Evolutionary conservation across 2,113 vertebrate genomes (phyloP), one percentile per base, ranked within the genome.

Genomic region (Mesocricetus auratus): DNA sequence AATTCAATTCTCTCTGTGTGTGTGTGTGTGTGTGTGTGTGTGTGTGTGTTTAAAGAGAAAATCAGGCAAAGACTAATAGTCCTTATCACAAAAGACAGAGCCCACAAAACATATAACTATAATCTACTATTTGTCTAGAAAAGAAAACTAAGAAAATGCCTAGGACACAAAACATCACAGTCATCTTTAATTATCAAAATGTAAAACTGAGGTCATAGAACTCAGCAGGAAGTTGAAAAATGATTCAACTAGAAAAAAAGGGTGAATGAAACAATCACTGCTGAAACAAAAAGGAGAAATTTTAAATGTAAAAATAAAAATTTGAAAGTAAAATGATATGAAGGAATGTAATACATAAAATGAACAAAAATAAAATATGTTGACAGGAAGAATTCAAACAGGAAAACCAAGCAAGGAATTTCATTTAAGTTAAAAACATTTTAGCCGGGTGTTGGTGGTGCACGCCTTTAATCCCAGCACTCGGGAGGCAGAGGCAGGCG

Each of bases 171-270:
- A 86, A 24, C 36, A 82, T 58, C 53, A 7, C 11, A 94, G 36
- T 62, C 66, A 69, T 69, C 15, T 62, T 58, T 58, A 71, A 71
- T 73, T 66, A 79, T 42, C 56, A 74, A 79, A 92, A 66, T 11
- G 73, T 42, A 95, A 85, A 94, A 74, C 33, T 66, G n/a, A 75
- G 15, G 36, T 53, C 5, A 82, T 3, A 75, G 16, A 47, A 88
- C 13, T 58, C 86, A 88, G 60, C n/a, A 82, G 56, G 87, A 89
- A 75, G 56, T 64, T 88, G 17, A 31, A 87, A 86, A 90, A 75
- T 82, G 29, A 82, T 39, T 53, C 58, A 91, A 45, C 17, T 42
- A 77, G 45, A 95, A 82, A 83, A 47, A 56, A 74, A 7, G 29
- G 29, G 39, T 75, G 39, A 93, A 77, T 66, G 19, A 22, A 73